These are phyloP conservation scores for Leucophora obtusa DNA, from an alignment of 2,888 invertebrate genomes.

Conservation along the genomic window DNA sequence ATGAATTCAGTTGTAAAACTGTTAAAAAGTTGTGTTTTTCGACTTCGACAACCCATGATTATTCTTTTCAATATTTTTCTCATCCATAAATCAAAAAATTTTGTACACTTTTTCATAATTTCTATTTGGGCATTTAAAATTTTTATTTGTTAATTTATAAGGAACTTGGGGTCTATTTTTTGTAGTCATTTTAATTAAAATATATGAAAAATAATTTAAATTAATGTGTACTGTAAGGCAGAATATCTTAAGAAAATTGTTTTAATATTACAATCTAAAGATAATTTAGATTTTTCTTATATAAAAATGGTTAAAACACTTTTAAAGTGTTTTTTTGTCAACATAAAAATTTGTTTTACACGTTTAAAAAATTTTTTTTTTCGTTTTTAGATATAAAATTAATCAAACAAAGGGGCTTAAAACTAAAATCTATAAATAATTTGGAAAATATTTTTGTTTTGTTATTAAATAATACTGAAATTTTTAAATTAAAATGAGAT, in stretches of 20 bases:
- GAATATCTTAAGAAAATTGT: conserved; percentile 47
- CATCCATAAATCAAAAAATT: too few relatives aligned
- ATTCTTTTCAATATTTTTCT: too few relatives aligned
- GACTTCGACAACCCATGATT: too few relatives aligned
- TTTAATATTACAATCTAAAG: conserved; percentile 5
- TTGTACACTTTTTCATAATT: too few relatives aligned
- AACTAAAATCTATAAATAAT: conserved; percentile 12
- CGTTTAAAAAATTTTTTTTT: conserved; percentile 22
- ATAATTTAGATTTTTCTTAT: conserved; percentile 6
- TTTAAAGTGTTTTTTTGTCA: conserved; percentile 25
- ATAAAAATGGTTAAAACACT: conserved; percentile 22
- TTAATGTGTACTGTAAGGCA: conserved; percentile 31
- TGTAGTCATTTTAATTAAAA: neutral
- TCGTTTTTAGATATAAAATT: neutral
- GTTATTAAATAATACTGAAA: neutral
- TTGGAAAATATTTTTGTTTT: neutral
- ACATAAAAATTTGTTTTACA: neutral
- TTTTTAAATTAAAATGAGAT: neutral
- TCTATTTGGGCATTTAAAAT: too few relatives aligned
- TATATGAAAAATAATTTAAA: neutral
- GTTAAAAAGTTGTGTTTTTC: too few relatives aligned
- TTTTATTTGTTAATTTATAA: neutral
- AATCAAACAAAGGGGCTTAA: conserved; percentile 4
- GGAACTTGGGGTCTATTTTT: neutral
- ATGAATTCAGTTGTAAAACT: too few relatives aligned